phyloP scores from a whole-genome alignment of 2,113 vertebrate species.

The Chloroceryle aenea region DNA sequence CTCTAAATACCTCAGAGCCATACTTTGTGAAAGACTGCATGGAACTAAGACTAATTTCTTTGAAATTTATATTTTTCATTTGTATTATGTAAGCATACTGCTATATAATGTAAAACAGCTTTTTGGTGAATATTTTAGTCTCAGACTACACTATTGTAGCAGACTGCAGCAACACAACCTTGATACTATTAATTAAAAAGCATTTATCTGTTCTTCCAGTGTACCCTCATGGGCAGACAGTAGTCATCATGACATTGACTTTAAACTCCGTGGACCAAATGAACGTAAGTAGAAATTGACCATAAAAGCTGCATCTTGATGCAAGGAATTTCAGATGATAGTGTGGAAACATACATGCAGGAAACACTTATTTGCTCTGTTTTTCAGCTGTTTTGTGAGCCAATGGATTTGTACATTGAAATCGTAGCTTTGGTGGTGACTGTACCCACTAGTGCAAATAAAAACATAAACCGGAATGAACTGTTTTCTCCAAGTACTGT shows the following conservation, averaged over 20 bases:
- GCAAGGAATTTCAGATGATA: not conserved
- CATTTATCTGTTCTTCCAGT: not conserved
- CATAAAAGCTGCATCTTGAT: not conserved
- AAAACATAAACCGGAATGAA: not conserved
- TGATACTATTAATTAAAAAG: not conserved
- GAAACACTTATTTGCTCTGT: not conserved
- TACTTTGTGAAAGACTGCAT: not conserved
- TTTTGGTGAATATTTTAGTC: not conserved
- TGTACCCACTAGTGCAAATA: not conserved
- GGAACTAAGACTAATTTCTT: not conserved
- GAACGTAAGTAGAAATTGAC: fast-evolving
- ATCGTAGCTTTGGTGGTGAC: not conserved
- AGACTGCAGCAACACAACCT: not conserved
- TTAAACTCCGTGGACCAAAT: not conserved
- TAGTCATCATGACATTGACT: not conserved
- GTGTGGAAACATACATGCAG: not conserved
- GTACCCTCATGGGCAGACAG: not conserved
- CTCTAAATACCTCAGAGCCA: not conserved
- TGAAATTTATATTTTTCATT: not conserved
- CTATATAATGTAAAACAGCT: not conserved
- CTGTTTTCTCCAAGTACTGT: not conserved
- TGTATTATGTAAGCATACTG: not conserved
- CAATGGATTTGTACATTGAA: not conserved
- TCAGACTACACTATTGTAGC: not conserved
- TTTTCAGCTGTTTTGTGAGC: not conserved